A percentile compares a stretch with the other conserved stretches of the same genome.
Conservation (phyloP, 1,140 invertebrate genomes). For the Penaeus chinensis region DNA sequence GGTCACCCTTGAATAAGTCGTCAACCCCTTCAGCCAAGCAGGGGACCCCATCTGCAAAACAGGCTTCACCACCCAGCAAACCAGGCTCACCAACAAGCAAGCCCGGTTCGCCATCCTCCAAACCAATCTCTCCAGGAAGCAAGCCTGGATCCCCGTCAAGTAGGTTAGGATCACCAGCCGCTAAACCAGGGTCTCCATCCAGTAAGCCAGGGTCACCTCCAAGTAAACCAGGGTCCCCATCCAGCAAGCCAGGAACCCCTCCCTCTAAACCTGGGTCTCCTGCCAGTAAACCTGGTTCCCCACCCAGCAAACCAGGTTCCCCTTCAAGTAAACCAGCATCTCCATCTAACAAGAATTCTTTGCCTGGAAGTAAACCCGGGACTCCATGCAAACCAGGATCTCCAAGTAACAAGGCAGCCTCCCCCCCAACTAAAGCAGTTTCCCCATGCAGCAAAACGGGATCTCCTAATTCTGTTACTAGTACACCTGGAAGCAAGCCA, state of each 20-base stretch:
- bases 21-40: neutral
- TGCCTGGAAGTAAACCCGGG: neutral
- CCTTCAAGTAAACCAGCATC: neutral
- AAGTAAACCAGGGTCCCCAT: slow-evolving; percentile 19
- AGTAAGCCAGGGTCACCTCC: slow-evolving; percentile 15
- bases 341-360: slow-evolving; percentile 17
- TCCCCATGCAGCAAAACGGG: slow-evolving; percentile 2
- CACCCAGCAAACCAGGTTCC: neutral
- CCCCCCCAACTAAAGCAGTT: neutral
- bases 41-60: slow-evolving; percentile 19
- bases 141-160: slow-evolving; percentile 13
- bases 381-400: slow-evolving; percentile 6
- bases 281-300: neutral
- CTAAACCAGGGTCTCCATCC: slow-evolving; percentile 13
- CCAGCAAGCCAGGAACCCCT: slow-evolving; percentile 13
- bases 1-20: slow-evolving; percentile 8
- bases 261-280: neutral
- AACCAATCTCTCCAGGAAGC: neutral
- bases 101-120: neutral
- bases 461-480: no score
- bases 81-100: slow-evolving; percentile 22
- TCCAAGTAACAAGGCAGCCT: neutral
- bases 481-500: slow-evolving; percentile 13
- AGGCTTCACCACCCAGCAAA: slow-evolving; percentile 23
- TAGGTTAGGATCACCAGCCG: slow-evolving; percentile 8